Conservation (phyloP, 2,797 vertebrate genomes). For the Rhadinocentrus ornatus region DNA sequence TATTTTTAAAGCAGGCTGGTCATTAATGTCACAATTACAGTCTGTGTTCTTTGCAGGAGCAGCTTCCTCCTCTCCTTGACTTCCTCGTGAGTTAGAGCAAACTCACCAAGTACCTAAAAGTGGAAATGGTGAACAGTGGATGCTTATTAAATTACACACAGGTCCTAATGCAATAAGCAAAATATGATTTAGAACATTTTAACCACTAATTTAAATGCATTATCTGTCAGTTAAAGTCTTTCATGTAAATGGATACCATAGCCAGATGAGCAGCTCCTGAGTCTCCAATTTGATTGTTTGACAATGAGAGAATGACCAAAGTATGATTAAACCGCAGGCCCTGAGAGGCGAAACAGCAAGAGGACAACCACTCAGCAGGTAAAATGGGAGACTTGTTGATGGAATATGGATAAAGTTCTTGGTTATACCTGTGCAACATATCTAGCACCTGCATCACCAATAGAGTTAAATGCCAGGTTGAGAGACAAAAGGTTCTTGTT, state of each 20-base stretch:
- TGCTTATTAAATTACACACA: conserved; percentile 29
- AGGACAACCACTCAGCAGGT: conserved; percentile 4
- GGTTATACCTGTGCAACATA: conserved; percentile 84
- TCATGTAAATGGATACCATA: conserved; percentile 56
- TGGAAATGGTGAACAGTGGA: background rate
- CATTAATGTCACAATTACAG: conserved; percentile 52
- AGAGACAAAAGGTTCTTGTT: conserved; percentile 85
- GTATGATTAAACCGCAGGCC: conserved; percentile 88
- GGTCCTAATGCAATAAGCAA: conserved; percentile 19
- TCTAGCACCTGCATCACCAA: conserved; percentile 86
- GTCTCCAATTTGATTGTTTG: conserved; percentile 87
- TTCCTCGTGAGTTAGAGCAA: conserved; percentile 86
- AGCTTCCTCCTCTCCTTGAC: conserved; percentile 85
- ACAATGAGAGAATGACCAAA: conserved; percentile 86
- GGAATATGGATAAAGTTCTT: background rate
- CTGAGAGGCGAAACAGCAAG: conserved; percentile 67
- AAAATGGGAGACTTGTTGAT: background rate
- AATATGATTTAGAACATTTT: conserved; percentile 50
- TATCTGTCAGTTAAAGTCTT: conserved; percentile 31
- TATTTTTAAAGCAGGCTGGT: background rate
- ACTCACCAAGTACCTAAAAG: conserved; percentile 83
- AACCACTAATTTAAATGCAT: conserved; percentile 43
- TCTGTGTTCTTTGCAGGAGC: conserved; percentile 69
- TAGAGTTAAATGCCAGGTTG: conserved; percentile 88
- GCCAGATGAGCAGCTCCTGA: conserved; percentile 83